A percentile compares a stretch with the other conserved stretches of the same genome.
These are phyloP conservation scores for Pteruthius melanotis DNA, from an alignment of 2,113 vertebrate species.

Conservation along the genomic window DNA sequence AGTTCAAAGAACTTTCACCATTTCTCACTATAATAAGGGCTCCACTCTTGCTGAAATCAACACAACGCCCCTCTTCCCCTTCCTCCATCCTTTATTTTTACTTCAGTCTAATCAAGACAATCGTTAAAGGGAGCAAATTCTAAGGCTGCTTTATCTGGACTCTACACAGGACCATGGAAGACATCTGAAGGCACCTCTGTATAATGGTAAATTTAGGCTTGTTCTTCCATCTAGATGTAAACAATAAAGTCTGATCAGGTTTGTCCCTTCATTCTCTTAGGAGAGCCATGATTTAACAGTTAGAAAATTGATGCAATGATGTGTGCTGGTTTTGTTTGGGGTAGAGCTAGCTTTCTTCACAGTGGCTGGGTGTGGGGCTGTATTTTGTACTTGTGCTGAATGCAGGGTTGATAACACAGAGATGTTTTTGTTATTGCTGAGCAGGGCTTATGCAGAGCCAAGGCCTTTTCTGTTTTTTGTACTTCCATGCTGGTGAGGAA, in stretches of 20 bases:
- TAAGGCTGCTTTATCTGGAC: neutral
- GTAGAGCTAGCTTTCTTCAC: neutral
- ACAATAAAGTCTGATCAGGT: neutral
- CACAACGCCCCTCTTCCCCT: neutral
- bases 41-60: neutral
- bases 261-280: neutral
- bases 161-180: neutral
- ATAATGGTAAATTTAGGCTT: neutral
- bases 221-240: neutral
- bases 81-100: neutral
- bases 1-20: neutral
- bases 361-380: neutral
- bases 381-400: neutral
- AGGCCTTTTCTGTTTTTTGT: neutral
- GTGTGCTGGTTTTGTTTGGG: neutral
- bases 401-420: neutral
- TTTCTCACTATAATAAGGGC: neutral
- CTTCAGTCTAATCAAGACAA: neutral
- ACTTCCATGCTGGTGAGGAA: accelerated
- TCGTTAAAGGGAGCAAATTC: neutral
- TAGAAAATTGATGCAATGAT: neutral
- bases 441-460: neutral
- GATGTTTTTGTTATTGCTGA: neutral
- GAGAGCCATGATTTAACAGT: neutral
- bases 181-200: neutral